phyloP scores from a whole-genome alignment of 2,888 invertebrate genomes.

The Drosophila peninsularis region DNA sequence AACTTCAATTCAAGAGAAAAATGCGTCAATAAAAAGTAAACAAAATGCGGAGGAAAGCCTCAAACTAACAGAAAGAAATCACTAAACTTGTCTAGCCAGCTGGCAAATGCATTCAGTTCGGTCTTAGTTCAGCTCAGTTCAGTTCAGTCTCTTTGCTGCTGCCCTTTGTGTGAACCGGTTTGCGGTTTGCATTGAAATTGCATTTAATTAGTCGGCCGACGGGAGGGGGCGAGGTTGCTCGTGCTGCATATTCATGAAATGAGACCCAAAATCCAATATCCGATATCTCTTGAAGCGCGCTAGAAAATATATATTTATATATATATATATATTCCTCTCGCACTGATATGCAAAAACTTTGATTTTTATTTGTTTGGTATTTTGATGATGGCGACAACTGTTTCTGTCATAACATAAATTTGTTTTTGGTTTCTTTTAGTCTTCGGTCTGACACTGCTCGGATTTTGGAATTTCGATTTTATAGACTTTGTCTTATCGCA shows the following conservation, averaged over 20 bases:
- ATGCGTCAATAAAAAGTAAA: constrained; percentile 64
- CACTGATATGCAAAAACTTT: constrained; percentile 66
- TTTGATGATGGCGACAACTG: constrained; percentile 44
- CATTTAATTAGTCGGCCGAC: constrained; percentile 62
- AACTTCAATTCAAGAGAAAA: constrained; percentile 62
- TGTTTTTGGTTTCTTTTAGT: constrained; percentile 17
- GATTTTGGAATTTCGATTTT: constrained; percentile 49
- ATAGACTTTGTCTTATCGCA: constrained; percentile 61
- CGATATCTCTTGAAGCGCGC: constrained; percentile 59
- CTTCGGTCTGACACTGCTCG: constrained; percentile 17
- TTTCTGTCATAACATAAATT: constrained; percentile 60
- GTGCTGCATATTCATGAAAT: constrained; percentile 65
- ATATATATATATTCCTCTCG: constrained; percentile 4
- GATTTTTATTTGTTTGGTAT: constrained; percentile 20
- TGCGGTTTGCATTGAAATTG: constrained; percentile 57
- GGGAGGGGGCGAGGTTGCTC: constrained; percentile 14
- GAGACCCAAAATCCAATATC: constrained; percentile 11
- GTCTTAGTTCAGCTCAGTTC: constrained; percentile 17
- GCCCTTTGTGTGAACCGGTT: constrained; percentile 66
- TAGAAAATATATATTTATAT: constrained; percentile 42
- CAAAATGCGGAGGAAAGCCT: constrained; percentile 24
- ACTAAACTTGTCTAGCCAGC: constrained; percentile 51
- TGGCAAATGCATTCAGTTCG: constrained; percentile 47
- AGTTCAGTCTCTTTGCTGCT: constrained; percentile 23
- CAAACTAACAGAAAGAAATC: constrained; percentile 23